phyloP scores from a whole-genome alignment of 30 jellyfish, hydroid and myxozoan genomes.

The Pelagia noctiluca region DNA sequence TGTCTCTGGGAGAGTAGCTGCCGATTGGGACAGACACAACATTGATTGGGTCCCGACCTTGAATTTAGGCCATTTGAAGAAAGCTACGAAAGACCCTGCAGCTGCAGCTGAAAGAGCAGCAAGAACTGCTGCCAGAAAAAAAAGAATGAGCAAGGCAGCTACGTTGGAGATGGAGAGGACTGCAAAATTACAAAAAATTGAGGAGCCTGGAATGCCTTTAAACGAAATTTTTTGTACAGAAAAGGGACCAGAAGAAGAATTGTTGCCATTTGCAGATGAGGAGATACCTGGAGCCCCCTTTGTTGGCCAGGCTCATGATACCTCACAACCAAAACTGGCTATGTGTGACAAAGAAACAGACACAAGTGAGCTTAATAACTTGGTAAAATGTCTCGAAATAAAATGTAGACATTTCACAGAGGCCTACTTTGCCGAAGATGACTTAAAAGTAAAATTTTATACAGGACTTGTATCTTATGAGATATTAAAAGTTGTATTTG shows the following conservation, averaged over 20 bases:
- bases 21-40: conserved; percentile 13
- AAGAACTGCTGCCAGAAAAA: conserved; percentile 11
- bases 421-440: neutral
- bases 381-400: neutral
- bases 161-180: conserved; percentile 14
- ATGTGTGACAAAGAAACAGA: neutral
- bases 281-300: neutral
- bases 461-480: conserved; percentile 19
- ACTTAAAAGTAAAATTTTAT: conserved; percentile 7
- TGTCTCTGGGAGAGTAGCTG: conserved; percentile 29
- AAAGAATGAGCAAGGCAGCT: neutral
- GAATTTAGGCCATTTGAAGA: conserved; percentile 15
- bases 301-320: conserved; percentile 1
- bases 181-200: neutral
- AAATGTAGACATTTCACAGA: neutral
- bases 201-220: conserved; percentile 1
- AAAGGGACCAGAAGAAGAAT: conserved; percentile 2
- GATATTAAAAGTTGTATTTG: neutral
- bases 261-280: conserved; percentile 2
- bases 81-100: neutral
- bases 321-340: neutral
- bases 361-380: neutral
- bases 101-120: conserved; percentile 10
- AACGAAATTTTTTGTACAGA: neutral
- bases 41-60: conserved; percentile 6